Evolutionary conservation across 2,113 vertebrate species (phyloP).

Genomic region (Vireo altiloquus): DNA sequence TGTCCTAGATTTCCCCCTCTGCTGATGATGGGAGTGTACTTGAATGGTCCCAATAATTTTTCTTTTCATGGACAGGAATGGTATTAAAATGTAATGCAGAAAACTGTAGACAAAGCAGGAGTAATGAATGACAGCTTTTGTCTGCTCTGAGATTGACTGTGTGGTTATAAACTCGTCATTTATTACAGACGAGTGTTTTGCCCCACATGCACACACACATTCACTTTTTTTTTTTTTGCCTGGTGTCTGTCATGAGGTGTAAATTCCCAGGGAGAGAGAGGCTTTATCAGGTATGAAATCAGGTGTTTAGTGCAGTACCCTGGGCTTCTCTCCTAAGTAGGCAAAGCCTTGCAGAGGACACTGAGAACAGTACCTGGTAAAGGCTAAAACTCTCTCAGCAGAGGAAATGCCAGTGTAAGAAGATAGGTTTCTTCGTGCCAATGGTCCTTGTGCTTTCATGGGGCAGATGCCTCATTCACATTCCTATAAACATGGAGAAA

Average conservation of each 20-base stretch:
- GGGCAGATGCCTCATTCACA: not conserved
- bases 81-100: not conserved
- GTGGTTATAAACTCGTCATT: not conserved
- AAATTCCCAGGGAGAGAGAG: not conserved
- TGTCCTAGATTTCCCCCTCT: not conserved
- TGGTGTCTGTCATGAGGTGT: not conserved
- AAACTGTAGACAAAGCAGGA: not conserved
- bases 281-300: not conserved
- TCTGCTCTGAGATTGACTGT: not conserved
- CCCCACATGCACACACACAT: fast-evolving
- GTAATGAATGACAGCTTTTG: not conserved
- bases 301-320: not conserved
- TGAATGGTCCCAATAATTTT: not conserved
- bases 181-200: not conserved
- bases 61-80: not conserved
- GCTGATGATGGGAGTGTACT: not conserved
- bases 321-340: not conserved
- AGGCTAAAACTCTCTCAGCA: not conserved
- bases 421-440: not conserved
- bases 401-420: not conserved
- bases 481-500: not conserved
- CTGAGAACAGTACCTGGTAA: fast-evolving
- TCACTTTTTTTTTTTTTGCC: not conserved
- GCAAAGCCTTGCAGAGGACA: not conserved
- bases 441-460: not conserved